phyloP scores from a whole-genome alignment of 2,888 invertebrate genomes.

The Pandemis corylana region DNA sequence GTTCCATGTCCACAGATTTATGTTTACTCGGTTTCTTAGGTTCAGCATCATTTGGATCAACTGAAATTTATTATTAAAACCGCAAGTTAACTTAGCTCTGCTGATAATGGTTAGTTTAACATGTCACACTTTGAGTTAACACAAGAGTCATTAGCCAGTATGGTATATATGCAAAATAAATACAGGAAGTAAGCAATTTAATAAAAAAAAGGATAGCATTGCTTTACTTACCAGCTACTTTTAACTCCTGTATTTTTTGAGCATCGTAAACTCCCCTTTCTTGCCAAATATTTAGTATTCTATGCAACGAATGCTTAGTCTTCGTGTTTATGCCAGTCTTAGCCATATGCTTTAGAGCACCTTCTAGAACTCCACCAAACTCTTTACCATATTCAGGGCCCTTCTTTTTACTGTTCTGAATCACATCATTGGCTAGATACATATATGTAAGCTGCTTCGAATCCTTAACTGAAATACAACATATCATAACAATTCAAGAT shows the following conservation, averaged over 20 bases:
- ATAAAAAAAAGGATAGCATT: neutral
- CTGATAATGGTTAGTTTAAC: neutral
- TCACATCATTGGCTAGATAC: slow-evolving; percentile 99
- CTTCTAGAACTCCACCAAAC: slow-evolving; percentile 91
- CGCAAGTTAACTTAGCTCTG: neutral
- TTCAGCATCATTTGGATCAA: slow-evolving; percentile 73
- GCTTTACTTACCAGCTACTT: slow-evolving; percentile 80
- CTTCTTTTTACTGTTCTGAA: slow-evolving; percentile 99
- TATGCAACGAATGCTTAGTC: slow-evolving; percentile 90
- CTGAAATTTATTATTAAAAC: slow-evolving; percentile 54
- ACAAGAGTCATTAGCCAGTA: no score
- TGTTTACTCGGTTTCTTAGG: slow-evolving; percentile 67
- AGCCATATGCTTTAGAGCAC: slow-evolving; percentile 94
- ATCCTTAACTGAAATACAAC: slow-evolving; percentile 88
- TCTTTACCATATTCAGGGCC: slow-evolving; percentile 97
- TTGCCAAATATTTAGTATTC: slow-evolving; percentile 96
- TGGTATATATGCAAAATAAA: no score
- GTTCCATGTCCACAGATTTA: slow-evolving; percentile 66
- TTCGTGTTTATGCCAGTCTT: slow-evolving; percentile 90
- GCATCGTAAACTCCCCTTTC: slow-evolving; percentile 95
- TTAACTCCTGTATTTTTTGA: slow-evolving; percentile 91
- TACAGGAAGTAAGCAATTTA: no score
- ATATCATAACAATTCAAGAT: neutral
- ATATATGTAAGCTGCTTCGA: slow-evolving; percentile 95
- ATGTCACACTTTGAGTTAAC: neutral